These are phyloP conservation scores for Panopea generosa DNA, from an alignment of 2,888 invertebrate species.

Conservation along the genomic window DNA sequence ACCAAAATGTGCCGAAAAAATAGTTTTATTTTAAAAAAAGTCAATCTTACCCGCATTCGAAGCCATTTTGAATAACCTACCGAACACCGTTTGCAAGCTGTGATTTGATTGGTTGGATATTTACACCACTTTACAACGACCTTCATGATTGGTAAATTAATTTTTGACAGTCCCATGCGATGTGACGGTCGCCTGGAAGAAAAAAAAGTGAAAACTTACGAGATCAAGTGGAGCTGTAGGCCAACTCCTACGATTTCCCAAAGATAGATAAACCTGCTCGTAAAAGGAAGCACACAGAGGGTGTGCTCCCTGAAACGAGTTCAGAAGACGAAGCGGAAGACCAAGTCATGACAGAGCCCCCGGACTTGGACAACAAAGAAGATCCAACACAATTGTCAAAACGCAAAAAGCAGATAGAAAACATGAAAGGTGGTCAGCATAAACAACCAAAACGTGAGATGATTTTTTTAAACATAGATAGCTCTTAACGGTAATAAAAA, in stretches of 20 bases:
- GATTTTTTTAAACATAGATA: neutral
- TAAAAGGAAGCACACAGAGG: constrained; percentile 77
- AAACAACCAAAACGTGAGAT: constrained; percentile 38
- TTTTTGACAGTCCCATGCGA: too few species aligned
- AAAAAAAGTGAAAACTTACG: too few species aligned
- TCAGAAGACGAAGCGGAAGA: constrained; percentile 22
- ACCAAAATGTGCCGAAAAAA: too few species aligned
- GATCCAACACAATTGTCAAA: constrained; percentile 50
- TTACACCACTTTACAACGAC: too few species aligned
- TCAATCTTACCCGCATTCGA: too few species aligned
- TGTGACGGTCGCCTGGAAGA: too few species aligned
- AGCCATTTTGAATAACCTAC: too few species aligned
- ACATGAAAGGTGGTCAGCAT: constrained; percentile 43
- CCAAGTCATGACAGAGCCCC: constrained; percentile 39
- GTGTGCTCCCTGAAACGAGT: constrained; percentile 66
- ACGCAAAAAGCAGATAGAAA: constrained; percentile 62
- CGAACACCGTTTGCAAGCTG: too few species aligned
- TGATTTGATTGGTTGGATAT: too few species aligned
- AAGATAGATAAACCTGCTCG: constrained; percentile 76
- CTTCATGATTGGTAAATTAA: too few species aligned
- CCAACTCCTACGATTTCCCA: constrained; percentile 16
- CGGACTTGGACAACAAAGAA: constrained; percentile 39
- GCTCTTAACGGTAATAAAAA: neutral
- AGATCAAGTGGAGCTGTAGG: too few species aligned
- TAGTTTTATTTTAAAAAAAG: too few species aligned